Percentiles rank a stretch among this genome's conserved stretches.
These are phyloP conservation scores for Apodemus speciosus DNA, from an alignment of 2,113 vertebrate species.

Conservation along the genomic window DNA sequence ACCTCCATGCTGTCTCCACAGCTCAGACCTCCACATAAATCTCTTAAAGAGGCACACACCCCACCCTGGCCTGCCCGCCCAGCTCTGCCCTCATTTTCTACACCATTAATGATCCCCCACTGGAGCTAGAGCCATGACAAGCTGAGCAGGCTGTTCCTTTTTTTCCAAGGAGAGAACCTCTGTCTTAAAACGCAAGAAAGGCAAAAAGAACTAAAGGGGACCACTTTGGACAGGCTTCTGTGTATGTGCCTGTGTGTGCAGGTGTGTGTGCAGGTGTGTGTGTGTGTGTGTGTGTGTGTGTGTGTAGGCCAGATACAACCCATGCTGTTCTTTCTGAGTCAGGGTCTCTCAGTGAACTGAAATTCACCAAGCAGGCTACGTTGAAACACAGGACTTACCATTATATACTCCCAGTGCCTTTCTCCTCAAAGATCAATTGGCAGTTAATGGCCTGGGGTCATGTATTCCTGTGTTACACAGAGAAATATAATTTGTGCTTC, in stretches of 20 bases:
- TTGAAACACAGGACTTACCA: neutral
- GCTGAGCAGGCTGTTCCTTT: conserved; percentile 85
- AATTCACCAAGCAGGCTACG: neutral
- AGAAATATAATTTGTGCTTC: neutral
- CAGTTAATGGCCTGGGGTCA: neutral
- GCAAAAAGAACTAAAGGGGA: conserved; percentile 11
- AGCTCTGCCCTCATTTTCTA: conserved; percentile 84
- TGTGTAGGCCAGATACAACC: neutral
- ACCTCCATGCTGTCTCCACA: conserved; percentile 87
- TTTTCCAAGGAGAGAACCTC: conserved; percentile 73
- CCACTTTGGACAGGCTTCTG: neutral
- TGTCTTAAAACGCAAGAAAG: conserved; percentile 51
- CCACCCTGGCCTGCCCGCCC: conserved; percentile 82
- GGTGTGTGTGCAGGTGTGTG: neutral
- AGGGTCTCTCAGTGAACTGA: neutral
- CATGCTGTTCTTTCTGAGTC: neutral
- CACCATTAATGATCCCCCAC: conserved; percentile 86
- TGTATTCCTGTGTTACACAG: neutral
- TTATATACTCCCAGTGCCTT: neutral
- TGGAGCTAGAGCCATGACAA: conserved; percentile 82
- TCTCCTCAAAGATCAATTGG: neutral
- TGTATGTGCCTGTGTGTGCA: neutral
- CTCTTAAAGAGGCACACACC: conserved; percentile 90
- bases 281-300: neutral
- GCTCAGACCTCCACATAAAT: conserved; percentile 87